Percentiles rank a stretch among this genome's conserved stretches.
These are phyloP conservation scores for Poeciliopsis retropinna DNA, from an alignment of 2,113 vertebrate species.

Conservation along the genomic window DNA sequence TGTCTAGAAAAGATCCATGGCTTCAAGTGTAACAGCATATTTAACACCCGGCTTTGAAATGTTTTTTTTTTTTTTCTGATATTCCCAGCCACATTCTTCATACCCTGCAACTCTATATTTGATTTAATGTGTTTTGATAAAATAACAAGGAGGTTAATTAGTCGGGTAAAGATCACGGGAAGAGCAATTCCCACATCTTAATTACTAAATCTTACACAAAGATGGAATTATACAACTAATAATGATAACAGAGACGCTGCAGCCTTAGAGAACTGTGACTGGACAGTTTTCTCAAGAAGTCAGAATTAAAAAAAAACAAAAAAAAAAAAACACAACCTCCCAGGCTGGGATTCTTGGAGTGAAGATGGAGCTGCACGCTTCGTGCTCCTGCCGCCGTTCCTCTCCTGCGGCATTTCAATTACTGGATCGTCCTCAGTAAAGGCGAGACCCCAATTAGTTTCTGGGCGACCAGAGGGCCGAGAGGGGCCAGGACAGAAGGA, in stretches of 20 bases:
- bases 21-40: not conserved
- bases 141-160: not conserved
- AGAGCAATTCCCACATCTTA: not conserved
- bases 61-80: too few species aligned
- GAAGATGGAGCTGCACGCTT: constrained; percentile 2
- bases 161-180: not conserved
- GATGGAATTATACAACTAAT: not conserved
- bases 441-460: constrained; percentile 12
- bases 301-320: not conserved
- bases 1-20: not conserved
- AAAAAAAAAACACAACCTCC: not conserved
- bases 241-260: not conserved
- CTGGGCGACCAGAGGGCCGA: constrained; percentile 1
- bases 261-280: not conserved
- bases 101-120: not conserved
- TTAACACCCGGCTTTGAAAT: not conserved
- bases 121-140: not conserved
- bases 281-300: not conserved
- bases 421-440: constrained; percentile 15
- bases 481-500: constrained; percentile 2
- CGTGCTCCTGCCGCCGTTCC: not conserved
- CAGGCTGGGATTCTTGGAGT: constrained; percentile 4
- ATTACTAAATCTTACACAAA: not conserved
- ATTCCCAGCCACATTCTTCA: not conserved
- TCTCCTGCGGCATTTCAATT: constrained; percentile 14